Percentiles rank a stretch among this genome's conserved stretches.
Evolutionary conservation across 2,888 invertebrate genomes (phyloP).

Genomic region (Boloria selene): DNA sequence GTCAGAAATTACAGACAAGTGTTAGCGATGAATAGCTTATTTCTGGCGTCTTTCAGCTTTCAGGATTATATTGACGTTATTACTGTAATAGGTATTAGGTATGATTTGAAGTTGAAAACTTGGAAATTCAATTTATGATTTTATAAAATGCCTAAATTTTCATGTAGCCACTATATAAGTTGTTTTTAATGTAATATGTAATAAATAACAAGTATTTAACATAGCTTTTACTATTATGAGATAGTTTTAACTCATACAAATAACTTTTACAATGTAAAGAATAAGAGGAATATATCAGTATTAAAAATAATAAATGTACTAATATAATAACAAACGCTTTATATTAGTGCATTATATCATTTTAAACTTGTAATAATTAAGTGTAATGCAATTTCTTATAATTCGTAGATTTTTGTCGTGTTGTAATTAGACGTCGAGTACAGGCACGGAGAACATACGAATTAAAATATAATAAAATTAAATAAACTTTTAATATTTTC

Average conservation of each 20-base stretch:
- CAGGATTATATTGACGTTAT: slow-evolving; percentile 8
- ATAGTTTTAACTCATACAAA: too few species aligned
- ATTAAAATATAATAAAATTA: too few species aligned
- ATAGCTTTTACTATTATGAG: too few species aligned
- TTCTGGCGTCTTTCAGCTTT: slow-evolving; percentile 9
- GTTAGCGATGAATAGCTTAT: slow-evolving; percentile 16
- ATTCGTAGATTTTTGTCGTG: background rate
- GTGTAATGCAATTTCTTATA: background rate
- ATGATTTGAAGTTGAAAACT: slow-evolving; percentile 8
- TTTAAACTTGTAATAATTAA: slow-evolving; percentile 2
- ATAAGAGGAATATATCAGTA: too few species aligned
- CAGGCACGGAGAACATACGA: slow-evolving; percentile 7
- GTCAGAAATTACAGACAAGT: slow-evolving; percentile 24
- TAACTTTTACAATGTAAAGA: too few species aligned
- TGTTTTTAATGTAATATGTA: too few species aligned
- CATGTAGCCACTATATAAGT: too few species aligned
- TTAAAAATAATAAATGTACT: too few species aligned
- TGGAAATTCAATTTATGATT: background rate
- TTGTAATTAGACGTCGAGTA: slow-evolving; percentile 3
- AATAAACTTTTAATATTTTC: too few species aligned
- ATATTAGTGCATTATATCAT: background rate
- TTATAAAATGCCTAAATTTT: background rate
- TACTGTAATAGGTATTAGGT: slow-evolving; percentile 1
- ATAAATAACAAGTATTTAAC: too few species aligned
- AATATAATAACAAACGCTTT: too few species aligned